Evolutionary conservation across 2,888 invertebrate genomes (phyloP), one percentile per base, ranked within the genome.

Genomic region (Muscina levida): DNA sequence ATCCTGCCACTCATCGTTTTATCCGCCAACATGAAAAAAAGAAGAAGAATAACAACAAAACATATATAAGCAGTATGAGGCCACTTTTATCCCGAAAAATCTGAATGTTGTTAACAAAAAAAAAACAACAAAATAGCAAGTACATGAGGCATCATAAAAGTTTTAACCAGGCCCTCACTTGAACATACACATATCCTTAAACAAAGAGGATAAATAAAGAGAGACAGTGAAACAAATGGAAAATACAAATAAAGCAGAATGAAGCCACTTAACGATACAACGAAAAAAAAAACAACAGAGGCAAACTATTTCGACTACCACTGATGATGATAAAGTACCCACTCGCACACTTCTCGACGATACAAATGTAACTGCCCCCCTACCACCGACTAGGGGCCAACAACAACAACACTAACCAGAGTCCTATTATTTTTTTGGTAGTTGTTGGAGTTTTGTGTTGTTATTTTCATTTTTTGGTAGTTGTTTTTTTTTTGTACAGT

Each of bases 181-280:
- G 22, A 6, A 42, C 46, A 31, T 8, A 57, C 31, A 62, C 39
- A 62, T 39, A 62, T 72, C 42, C 67, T 57, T 15, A 44, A 26
- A 39, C 2, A 19, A 53, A 24, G 5, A 15, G 51, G 26, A 66
- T 56, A 56, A 42, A 68, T 56, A 39, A 68, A 68, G 42, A 53
- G 53, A 39, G 51, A 71, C 51, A 57, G 44, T 13, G 24, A 26
- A 66, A 51, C 51, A 51, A 67, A 51, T 67, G 46, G 48, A 72
- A 72, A 57, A 37, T 59, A 72, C 57, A 72, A 72, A 72, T 59
- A 72, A 57, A 67, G 15, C 66, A 26, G 66, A 57, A 59, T 46
- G 26, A 73, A 46, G 39, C 51, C 71, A 73, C 51, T 72, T 46
- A 62, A 77, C 56, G 46, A 48, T 67, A 46, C 42, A 48, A 56